phyloP scores from a whole-genome alignment of 2,113 vertebrate species.

The Rostratula benghalensis region DNA sequence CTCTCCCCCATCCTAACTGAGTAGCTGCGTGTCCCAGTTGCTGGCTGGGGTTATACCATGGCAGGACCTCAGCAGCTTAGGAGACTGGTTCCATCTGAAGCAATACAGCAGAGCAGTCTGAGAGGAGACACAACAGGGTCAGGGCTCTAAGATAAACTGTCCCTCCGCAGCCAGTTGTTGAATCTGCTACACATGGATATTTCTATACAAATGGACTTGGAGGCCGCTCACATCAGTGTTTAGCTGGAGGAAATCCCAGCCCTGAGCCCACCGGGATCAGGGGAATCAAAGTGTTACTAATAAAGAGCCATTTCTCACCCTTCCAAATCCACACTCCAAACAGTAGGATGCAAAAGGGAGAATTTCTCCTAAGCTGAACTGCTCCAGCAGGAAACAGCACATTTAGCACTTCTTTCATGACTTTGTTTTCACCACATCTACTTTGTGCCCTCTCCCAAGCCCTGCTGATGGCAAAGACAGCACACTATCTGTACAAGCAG shows the following conservation, averaged over 20 bases:
- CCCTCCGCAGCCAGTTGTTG: background rate
- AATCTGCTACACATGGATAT: background rate
- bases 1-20: background rate
- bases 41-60: background rate
- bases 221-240: background rate
- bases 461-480: background rate
- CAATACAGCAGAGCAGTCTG: background rate
- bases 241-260: slow-evolving; percentile 32
- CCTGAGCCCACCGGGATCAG: background rate
- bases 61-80: background rate
- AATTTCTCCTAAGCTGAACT: background rate
- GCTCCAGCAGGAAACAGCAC: slow-evolving; percentile 33
- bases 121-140: background rate
- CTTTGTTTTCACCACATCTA: background rate
- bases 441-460: background rate
- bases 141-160: background rate
- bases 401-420: background rate
- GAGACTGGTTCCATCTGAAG: background rate
- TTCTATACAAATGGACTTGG: background rate
- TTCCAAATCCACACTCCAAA: slow-evolving; percentile 41
- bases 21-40: background rate
- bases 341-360: slow-evolving; percentile 6
- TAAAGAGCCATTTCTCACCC: slow-evolving; percentile 18
- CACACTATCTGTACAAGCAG: background rate
- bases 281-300: slow-evolving; percentile 12